phyloP scores from a whole-genome alignment of 2,113 vertebrate species.

The Triplophysa tibetana region DNA sequence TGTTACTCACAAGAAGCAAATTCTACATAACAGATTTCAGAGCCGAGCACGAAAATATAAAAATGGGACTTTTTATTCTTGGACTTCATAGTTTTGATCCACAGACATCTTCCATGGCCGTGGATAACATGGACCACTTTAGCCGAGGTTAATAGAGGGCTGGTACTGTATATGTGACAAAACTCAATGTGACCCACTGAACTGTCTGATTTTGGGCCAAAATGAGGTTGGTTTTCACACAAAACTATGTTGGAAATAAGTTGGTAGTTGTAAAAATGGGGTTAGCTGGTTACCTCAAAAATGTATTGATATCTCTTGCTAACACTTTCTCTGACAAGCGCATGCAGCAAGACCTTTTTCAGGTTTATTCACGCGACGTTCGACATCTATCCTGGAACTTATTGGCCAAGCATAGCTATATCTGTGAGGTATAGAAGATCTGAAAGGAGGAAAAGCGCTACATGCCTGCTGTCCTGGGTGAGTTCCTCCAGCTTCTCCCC shows the following conservation, averaged over 20 bases:
- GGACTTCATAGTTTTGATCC: not conserved
- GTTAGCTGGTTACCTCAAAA: too few species aligned
- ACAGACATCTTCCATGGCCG: not conserved
- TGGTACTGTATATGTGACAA: not conserved
- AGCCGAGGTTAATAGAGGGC: not conserved
- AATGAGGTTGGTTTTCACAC: too few species aligned
- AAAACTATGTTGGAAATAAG: too few species aligned
- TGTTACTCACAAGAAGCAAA: conserved; percentile 8
- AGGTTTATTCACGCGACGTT: too few species aligned
- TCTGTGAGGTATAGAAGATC: not conserved
- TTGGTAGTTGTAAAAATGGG: too few species aligned
- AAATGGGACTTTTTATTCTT: not conserved
- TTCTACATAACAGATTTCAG: not conserved
- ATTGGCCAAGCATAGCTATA: not conserved
- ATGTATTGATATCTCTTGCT: too few species aligned
- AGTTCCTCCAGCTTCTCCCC: conserved; percentile 79
- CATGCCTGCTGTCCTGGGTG: conserved; percentile 82
- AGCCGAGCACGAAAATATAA: not conserved
- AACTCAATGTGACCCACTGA: too few species aligned
- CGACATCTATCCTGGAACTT: not conserved
- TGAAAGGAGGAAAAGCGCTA: conserved; percentile 26
- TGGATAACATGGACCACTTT: not conserved
- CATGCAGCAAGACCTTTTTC: too few species aligned
- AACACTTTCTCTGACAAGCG: too few species aligned
- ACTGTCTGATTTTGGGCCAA: too few species aligned